Conservation (phyloP, 2,797 vertebrate genomes). For the Denticeps clupeoides region DNA sequence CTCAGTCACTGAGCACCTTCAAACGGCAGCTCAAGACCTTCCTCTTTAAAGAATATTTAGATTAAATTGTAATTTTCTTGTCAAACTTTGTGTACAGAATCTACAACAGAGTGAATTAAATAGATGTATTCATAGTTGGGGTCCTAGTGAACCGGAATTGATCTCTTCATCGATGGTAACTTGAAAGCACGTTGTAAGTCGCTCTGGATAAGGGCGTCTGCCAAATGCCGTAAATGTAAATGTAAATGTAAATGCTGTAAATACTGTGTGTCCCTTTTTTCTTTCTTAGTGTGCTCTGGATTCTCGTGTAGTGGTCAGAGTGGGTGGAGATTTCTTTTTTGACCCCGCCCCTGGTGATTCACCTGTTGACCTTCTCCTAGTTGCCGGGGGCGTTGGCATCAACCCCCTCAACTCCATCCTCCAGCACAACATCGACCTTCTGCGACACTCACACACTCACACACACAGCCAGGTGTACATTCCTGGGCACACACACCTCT, state of each 20-base stretch:
- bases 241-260: neutral
- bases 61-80: too few species aligned
- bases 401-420: slow-evolving; percentile 89
- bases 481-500: slow-evolving; percentile 62
- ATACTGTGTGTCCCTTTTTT: neutral
- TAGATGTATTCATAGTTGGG: too few species aligned
- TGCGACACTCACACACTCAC: slow-evolving; percentile 37
- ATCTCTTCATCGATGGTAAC: too few species aligned
- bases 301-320: slow-evolving; percentile 75
- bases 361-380: slow-evolving; percentile 70
- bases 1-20: too few species aligned
- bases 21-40: too few species aligned
- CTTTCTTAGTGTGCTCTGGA: slow-evolving; percentile 64
- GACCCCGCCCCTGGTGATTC: slow-evolving; percentile 75
- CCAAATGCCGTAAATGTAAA: neutral
- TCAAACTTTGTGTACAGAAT: too few species aligned
- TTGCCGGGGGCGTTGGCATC: slow-evolving; percentile 63
- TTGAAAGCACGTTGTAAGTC: too few species aligned
- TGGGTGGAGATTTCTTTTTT: slow-evolving; percentile 81
- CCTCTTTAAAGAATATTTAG: too few species aligned
- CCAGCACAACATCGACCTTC: slow-evolving; percentile 72
- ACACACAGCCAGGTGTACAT: slow-evolving; percentile 47
- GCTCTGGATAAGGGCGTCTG: too few species aligned
- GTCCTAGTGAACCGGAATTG: too few species aligned
- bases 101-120: too few species aligned